A percentile compares a stretch with the other conserved stretches of the same genome.
Evolutionary conservation across 2,113 vertebrate genomes (phyloP).

Genomic region (Tachycineta bicolor): DNA sequence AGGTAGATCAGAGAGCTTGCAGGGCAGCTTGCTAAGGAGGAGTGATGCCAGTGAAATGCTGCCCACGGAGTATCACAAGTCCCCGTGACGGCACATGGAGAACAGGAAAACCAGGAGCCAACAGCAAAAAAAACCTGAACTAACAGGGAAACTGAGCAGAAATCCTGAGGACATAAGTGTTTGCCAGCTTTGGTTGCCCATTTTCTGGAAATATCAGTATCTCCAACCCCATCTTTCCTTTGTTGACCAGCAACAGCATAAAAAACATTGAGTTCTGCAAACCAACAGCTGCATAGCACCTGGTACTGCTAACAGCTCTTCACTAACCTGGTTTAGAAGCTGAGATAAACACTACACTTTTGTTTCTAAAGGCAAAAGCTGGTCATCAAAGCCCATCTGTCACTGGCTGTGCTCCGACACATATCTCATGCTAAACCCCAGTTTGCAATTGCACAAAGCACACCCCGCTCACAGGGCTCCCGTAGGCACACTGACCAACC

Average conservation of each 20-base stretch:
- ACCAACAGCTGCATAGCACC: not conserved
- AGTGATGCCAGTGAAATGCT: not conserved
- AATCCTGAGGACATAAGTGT: not conserved
- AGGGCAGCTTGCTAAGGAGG: not conserved
- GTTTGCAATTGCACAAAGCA: not conserved
- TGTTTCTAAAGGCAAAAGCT: not conserved
- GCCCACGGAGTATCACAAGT: accelerated
- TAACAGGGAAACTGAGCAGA: not conserved
- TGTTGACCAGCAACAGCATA: not conserved
- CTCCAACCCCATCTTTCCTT: not conserved
- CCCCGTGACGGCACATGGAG: accelerated
- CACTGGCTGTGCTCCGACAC: not conserved
- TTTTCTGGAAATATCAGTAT: not conserved
- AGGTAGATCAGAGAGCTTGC: not conserved
- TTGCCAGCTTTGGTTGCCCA: not conserved
- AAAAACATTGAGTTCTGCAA: not conserved
- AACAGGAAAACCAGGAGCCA: not conserved
- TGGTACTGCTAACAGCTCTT: not conserved
- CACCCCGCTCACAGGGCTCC: accelerated
- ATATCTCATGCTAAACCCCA: not conserved
- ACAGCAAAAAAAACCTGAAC: not conserved
- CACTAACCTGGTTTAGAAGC: not conserved
- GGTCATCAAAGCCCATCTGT: not conserved
- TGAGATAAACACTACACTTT: not conserved
- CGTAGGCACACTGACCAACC: not conserved